These are phyloP conservation scores for Pangasius mekongensis DNA, from an alignment of 2,797 vertebrate genomes.

Conservation along the genomic window DNA sequence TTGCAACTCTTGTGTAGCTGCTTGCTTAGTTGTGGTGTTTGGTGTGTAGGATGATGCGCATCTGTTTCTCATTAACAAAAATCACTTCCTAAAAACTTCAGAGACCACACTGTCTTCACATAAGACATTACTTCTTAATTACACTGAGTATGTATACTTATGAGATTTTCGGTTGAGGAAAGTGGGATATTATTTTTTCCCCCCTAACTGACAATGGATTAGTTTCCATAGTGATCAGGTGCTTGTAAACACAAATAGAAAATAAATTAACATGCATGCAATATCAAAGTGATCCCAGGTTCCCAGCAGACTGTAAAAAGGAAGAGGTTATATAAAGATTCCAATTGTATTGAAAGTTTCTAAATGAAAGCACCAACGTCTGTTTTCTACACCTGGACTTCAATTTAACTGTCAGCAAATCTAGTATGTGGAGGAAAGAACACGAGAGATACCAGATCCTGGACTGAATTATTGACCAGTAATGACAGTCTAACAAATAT, in stretches of 20 bases:
- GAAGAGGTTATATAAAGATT: neutral
- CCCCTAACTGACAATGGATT: neutral
- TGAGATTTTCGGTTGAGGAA: neutral
- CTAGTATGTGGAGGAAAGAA: neutral
- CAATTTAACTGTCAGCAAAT: constrained; percentile 1
- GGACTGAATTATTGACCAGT: neutral
- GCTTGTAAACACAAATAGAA: neutral
- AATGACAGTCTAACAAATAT: constrained; percentile 3
- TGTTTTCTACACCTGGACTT: neutral
- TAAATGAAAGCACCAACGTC: neutral
- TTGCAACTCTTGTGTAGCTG: constrained; percentile 1
- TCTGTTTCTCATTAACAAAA: neutral
- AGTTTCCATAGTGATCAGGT: neutral
- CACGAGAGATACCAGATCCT: neutral
- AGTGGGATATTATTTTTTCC: neutral
- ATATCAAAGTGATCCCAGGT: neutral
- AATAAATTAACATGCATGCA: neutral
- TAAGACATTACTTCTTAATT: neutral
- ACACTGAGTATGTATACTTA: neutral
- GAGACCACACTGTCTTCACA: neutral
- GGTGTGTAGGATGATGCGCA: constrained; percentile 3
- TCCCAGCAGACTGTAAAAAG: neutral
- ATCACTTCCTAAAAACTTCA: neutral
- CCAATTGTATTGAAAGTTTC: neutral
- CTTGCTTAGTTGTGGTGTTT: constrained; percentile 8